Evolutionary conservation across 2,888 invertebrate genomes (phyloP), one percentile per base, ranked within the genome.

Genomic region (Platycnemis pennipes): DNA sequence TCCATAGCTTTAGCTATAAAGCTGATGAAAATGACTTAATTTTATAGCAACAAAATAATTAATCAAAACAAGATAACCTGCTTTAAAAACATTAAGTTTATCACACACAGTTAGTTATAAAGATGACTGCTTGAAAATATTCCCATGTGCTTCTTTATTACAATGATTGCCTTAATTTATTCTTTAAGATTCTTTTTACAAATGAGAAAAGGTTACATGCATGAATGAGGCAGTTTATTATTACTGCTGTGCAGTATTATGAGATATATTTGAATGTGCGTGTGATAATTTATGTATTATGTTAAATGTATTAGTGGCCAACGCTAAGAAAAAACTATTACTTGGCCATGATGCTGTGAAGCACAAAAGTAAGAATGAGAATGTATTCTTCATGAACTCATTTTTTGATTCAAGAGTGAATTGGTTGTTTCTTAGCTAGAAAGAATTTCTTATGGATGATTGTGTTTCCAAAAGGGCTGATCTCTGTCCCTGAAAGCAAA

Each of bases 241-340:
- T 37, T 77, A 77, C 77, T 77, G 77, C 77, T 77, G 77, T 77
- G 77, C 77, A 77, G 77, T 77, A 77, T 37, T 37, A 37, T 37
- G 11, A 77, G 37, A 37, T 37, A 77, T 37, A 37, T 1, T 77
- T 77, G 37, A 37, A 37, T 77, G 7, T 63, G 1, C 3, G 37
- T 31, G 37, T 31, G 11, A 37, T 37, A 77, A 37, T 77, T 77
- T 37, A 77, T n/a, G n/a, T n/a, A n/a, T 37, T 37, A 37, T 77
- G 22, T 77, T 13, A 13, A 77, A 77, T 77, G 37, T 37, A 77
- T 77, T 77, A 77, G 13, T 77, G 77, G 77, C 37, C 37, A 77
- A 49, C 19, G 19, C 49, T 49, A 19, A 49, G 13, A 49, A 77
- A 37, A 37, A 8, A 77, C 37, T 37, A 37, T 37, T 77, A 37